These are phyloP conservation scores for Sphecodes monilicornis DNA, from an alignment of 2,888 invertebrate species.

Conservation along the genomic window DNA sequence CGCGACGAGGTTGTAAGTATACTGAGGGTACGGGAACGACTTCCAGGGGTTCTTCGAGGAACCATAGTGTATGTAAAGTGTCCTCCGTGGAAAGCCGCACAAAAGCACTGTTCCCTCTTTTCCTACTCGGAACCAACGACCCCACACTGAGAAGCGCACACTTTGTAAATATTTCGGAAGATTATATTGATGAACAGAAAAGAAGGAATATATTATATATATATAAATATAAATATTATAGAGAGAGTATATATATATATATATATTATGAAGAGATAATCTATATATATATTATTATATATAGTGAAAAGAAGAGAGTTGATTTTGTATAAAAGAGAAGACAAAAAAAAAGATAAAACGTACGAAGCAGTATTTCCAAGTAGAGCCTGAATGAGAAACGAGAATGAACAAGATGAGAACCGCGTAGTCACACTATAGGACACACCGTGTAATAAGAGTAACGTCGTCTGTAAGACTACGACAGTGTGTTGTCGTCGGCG, in stretches of 20 bases:
- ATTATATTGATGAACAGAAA: slow-evolving; percentile 70
- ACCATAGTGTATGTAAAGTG: slow-evolving; percentile 16
- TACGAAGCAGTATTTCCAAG: slow-evolving; percentile 77
- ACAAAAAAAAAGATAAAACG: slow-evolving; percentile 58
- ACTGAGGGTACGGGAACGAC: slow-evolving; percentile 4
- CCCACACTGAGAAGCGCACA: slow-evolving; percentile 68
- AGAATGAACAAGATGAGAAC: neutral
- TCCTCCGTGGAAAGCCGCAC: slow-evolving; percentile 48
- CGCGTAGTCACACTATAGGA: slow-evolving; percentile 62
- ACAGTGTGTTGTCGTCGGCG: slow-evolving; percentile 33
- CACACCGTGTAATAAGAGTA: slow-evolving; percentile 52
- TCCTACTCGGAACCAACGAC: slow-evolving; percentile 26
- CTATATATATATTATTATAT: slow-evolving; percentile 54
- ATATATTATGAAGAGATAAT: slow-evolving; percentile 61
- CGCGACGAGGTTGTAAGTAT: slow-evolving; percentile 49
- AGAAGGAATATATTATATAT: slow-evolving; percentile 68
- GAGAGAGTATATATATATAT: slow-evolving; percentile 42
- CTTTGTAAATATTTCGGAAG: slow-evolving; percentile 74
- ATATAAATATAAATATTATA: slow-evolving; percentile 54
- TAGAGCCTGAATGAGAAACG: slow-evolving; percentile 67
- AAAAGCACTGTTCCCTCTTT: slow-evolving; percentile 42
- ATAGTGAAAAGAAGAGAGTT: slow-evolving; percentile 56
- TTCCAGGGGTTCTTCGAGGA: slow-evolving; percentile 21
- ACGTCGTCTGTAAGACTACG: slow-evolving; percentile 54
- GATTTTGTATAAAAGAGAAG: slow-evolving; percentile 74